Conservation (phyloP, 1,140 invertebrate genomes). For the Lerema accius region DNA sequence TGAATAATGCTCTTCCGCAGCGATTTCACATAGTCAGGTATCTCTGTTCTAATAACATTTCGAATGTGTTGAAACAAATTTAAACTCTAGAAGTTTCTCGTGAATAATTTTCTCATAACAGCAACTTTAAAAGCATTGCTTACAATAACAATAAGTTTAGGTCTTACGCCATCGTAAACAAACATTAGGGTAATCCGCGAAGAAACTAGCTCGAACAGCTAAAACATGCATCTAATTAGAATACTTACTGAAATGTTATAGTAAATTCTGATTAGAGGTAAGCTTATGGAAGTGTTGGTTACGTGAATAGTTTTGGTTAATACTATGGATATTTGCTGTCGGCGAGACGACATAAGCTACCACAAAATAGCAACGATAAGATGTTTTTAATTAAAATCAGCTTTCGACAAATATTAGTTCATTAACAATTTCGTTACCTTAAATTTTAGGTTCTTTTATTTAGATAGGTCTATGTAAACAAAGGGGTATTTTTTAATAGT, state of each 20-base stretch:
- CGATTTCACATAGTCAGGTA: too few relatives aligned
- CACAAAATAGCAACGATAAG: too few relatives aligned
- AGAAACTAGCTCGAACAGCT: conserved; percentile 26
- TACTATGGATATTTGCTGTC: too few relatives aligned
- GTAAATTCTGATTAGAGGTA: conserved; percentile 19
- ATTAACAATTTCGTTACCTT: too few relatives aligned
- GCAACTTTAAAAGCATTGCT: conserved; percentile 16
- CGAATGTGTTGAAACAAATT: conserved; percentile 2
- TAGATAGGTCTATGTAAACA: too few relatives aligned
- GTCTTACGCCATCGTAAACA: conserved; percentile 26
- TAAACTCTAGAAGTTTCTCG: background rate
- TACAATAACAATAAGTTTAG: conserved; percentile 30
- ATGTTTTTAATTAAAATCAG: too few relatives aligned
- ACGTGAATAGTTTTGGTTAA: background rate
- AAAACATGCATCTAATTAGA: conserved; percentile 27
- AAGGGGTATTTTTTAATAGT: too few relatives aligned
- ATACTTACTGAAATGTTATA: conserved; percentile 24
- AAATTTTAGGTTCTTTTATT: too few relatives aligned
- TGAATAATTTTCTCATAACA: conserved; percentile 21
- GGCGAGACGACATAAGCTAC: too few relatives aligned
- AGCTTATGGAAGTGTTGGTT: background rate
- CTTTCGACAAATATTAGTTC: too few relatives aligned
- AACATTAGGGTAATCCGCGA: conserved; percentile 30
- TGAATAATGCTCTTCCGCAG: too few relatives aligned
- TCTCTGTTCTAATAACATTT: too few relatives aligned